Conservation (phyloP, 2,797 vertebrate genomes). For the Enteromius unitaeniatus region DNA sequence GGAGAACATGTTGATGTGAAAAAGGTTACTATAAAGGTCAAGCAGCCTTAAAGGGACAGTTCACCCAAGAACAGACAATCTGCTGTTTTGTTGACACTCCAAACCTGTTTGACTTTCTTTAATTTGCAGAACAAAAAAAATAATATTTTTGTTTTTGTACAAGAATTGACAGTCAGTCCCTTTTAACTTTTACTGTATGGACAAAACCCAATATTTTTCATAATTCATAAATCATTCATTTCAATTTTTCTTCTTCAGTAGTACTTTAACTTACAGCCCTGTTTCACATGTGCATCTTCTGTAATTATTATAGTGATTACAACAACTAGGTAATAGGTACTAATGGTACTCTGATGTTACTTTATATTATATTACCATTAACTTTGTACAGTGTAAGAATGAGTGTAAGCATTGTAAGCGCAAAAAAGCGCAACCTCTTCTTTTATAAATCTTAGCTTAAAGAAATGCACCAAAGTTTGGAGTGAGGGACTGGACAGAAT, state of each 20-base stretch:
- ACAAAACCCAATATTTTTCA: background rate
- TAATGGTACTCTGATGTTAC: background rate
- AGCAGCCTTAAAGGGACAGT: background rate
- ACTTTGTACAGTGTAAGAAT: too few species aligned
- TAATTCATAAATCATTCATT: background rate
- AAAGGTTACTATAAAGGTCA: conserved; percentile 28
- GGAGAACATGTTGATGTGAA: conserved; percentile 6
- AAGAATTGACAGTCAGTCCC: background rate
- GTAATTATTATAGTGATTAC: background rate
- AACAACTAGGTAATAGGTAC: background rate
- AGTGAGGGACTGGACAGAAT: background rate
- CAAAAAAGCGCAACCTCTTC: too few species aligned
- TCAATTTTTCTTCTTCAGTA: background rate
- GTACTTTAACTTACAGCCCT: background rate
- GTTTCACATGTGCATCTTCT: background rate
- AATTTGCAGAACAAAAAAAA: background rate
- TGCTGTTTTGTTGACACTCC: background rate
- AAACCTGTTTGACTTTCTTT: background rate
- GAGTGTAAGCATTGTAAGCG: too few species aligned
- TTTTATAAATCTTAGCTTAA: background rate
- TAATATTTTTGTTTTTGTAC: background rate
- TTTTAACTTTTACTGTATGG: background rate
- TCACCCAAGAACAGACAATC: background rate
- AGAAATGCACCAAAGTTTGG: background rate
- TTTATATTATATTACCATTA: too few species aligned